Conservation (phyloP, 2,888 invertebrate genomes). For the Lepeophtheirus nordmannii region DNA sequence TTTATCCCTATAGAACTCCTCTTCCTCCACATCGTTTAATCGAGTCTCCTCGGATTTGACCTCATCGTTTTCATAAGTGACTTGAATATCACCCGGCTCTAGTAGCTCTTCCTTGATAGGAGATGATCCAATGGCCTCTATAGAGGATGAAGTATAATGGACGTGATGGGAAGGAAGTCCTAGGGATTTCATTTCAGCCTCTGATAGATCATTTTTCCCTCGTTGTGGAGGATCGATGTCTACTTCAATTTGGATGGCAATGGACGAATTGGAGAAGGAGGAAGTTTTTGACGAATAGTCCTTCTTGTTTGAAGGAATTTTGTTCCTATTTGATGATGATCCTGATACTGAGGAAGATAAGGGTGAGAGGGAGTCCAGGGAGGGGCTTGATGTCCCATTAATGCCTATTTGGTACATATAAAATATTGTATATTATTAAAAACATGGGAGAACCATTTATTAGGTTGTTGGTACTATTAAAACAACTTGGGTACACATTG, state of each 20-base stretch:
- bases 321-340: not conserved
- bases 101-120: constrained; percentile 13
- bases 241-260: constrained; percentile 22
- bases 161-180: constrained; percentile 23
- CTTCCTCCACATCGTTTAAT: not conserved
- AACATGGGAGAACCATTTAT: no score
- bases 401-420: no score
- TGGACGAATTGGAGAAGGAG: not conserved
- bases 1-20: constrained; percentile 12
- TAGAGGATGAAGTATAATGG: constrained; percentile 8
- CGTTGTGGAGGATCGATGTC: constrained; percentile 23
- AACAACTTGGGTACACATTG: no score
- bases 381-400: not conserved
- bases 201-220: constrained; percentile 8
- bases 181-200: constrained; percentile 13
- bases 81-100: constrained; percentile 9
- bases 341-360: not conserved
- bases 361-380: not conserved
- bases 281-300: no score
- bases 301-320: no score
- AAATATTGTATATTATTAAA: no score
- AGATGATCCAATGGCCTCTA: not conserved
- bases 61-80: constrained; percentile 2
- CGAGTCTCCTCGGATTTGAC: not conserved
- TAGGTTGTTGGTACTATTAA: no score